Base-by-base conservation (phyloP, 1,140 invertebrate genomes). In the Polyergus mexicanus region DNA sequence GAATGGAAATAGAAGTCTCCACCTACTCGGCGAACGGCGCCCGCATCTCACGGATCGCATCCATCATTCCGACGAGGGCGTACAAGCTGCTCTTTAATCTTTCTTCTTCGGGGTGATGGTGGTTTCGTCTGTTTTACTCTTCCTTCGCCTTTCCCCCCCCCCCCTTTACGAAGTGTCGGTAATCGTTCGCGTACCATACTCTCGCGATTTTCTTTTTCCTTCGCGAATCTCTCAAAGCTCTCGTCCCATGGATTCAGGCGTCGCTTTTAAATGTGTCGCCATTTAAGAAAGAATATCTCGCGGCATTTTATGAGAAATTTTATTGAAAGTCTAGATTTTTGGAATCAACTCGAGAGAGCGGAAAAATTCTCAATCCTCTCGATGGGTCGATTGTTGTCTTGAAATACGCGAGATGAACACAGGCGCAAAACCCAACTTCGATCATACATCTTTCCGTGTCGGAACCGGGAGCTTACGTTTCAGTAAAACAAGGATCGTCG, bases 11-110 rank as follows among this genome's bases (percentile, higher is more conserved):
- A 91, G 87, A 93, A 94, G 94, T 93, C 94, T 94, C 94, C 94
- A 94, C 94, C 94, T 93, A 95, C 93, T 93, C 86, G 86, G 47
- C 68, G 86, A 91, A 88, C 88, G 86, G 80, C 85, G 87, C 83
- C 84, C 88, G 89, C 88, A 87, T 90, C 89, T 92, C 91, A 87
- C 91, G 91, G 90, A 94, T 94, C 93, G 92, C 94, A 95, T 95
- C 94, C 94, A 95, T 95, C 94, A 95, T 95, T 94, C 93, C 90
- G 90, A 87, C 92, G 94, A 92, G 93, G 94, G 94, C 94, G 94
- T 95, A 95, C 90, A 93, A 93, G 92, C 89, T 88, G 91, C 89
- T 95, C 94, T 94, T 95, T 95, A 94, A 95, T 95, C 94, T 94
- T 94, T 93, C 88, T 81, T 89, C 86, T 80, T 87, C 84, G 77